A percentile compares a stretch with the other conserved stretches of the same genome.
Conservation (phyloP, 2,888 invertebrate species). For the Ormia ochracea region DNA sequence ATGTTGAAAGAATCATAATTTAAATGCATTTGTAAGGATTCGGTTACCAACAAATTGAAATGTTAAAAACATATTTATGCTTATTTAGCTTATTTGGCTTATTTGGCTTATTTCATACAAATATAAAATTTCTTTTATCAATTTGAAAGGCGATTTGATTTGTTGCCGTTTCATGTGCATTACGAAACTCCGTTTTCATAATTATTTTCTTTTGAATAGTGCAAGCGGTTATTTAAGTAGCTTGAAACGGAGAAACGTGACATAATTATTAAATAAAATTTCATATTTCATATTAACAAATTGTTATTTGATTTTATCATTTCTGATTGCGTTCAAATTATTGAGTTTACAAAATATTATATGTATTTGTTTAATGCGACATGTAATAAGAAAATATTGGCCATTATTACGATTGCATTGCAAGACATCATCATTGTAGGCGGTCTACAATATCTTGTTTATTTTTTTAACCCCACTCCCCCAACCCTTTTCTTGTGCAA, state of each 20-base stretch:
- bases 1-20: no score
- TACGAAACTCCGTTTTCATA: not conserved
- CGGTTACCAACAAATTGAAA: no score
- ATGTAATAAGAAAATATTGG: conserved; percentile 3
- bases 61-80: no score
- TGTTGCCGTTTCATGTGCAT: not conserved
- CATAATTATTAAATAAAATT: conserved; percentile 1
- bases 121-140: no score
- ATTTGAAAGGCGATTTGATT: not conserved
- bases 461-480: no score
- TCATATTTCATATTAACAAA: not conserved
- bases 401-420: not conserved
- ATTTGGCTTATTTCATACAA: no score
- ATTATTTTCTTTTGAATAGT: not conserved
- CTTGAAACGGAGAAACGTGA: not conserved
- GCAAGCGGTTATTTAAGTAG: not conserved
- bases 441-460: not conserved
- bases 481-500: no score
- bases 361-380: not conserved
- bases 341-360: conserved; percentile 18
- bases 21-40: no score
- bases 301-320: not conserved
- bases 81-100: no score
- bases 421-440: conserved; percentile 13
- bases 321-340: not conserved